Conservation (phyloP, 64 coral and sea anemone genomes). For the Stylophora pistillata region DNA sequence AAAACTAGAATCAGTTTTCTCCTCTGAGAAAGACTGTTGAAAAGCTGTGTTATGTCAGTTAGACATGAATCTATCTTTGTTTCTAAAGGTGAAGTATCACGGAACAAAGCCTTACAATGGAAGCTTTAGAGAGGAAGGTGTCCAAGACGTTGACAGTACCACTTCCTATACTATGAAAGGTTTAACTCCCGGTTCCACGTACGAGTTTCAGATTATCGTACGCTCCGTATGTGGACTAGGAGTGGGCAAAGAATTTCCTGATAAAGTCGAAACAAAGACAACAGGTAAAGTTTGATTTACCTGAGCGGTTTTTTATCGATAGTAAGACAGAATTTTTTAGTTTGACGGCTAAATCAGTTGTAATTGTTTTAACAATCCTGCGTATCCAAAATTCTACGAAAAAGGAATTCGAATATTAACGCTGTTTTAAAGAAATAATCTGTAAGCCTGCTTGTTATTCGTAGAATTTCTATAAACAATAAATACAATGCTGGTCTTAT, state of each 20-base stretch:
- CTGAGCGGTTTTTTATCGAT: too few species aligned
- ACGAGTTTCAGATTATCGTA: constrained; percentile 3
- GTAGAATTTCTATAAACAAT: too few species aligned
- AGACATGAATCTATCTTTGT: not conserved
- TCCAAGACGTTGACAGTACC: not conserved
- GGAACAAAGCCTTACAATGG: not conserved
- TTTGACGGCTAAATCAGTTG: not conserved
- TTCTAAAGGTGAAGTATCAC: not conserved
- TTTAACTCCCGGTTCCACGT: not conserved
- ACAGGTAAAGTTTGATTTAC: not conserved
- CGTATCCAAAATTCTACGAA: too few species aligned
- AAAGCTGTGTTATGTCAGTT: too few species aligned
- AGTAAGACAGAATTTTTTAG: too few species aligned
- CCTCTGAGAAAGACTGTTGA: too few species aligned
- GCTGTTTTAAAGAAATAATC: too few species aligned
- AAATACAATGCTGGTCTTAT: too few species aligned
- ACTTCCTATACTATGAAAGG: not conserved
- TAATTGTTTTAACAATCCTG: not conserved
- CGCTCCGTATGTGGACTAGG: not conserved
- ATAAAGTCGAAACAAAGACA: not conserved
- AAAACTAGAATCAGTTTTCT: too few species aligned
- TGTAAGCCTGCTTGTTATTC: too few species aligned
- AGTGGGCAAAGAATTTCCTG: not conserved
- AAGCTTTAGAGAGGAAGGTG: not conserved
- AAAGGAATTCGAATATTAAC: too few species aligned